Evolutionary conservation across 2,888 invertebrate genomes (phyloP), one percentile per base, ranked within the genome.

Genomic region (Lydus trimaculatus): DNA sequence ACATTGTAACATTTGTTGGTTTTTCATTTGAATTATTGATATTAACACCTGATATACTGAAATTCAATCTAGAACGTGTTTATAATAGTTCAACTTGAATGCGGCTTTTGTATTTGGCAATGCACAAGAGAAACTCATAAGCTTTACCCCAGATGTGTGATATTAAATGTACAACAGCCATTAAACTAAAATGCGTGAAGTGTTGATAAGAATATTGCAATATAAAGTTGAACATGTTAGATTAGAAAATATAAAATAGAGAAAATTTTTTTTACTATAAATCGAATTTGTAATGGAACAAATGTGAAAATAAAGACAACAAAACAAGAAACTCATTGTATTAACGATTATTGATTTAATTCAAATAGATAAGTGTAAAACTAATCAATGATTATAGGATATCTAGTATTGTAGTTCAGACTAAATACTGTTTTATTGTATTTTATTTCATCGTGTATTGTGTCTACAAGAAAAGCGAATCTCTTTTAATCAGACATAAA

Each of bases 91-190:
- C 1, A 52, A 52, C 11, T 23, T 11, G 23, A 52, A 20, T 48
- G 48, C 20, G 48, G 20, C 48, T 48, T 48, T 48, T 48, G 20
- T 48, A 11, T 48, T 20, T 48, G 20, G 48, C 20, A 48, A 48
- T 48, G 48, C 48, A 48, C 48, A 23, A 48, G 48, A 48, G 48
- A 20, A 48, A 48, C 20, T 48, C 48, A 48, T 8, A 48, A 48
- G 48, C 48, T 48, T 20, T 48, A n/a, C 36, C 48, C 48, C 48
- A 48, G 20, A 48, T 48, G 48, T 48, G 48, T 48, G 48, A 48
- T 48, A 48, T 48, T 48, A 48, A 48, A 48, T 48, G 48, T 48
- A 8, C 1, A 20, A 48, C 9, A 48, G 20, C 48, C 48, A 48
- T 48, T 48, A 48, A 48, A 48, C 48, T 20, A 48, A 48, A 48